Percentiles rank a stretch among this genome's conserved stretches.
Conservation (phyloP, 2,797 vertebrate species). For the Leucoraja ocellata region DNA sequence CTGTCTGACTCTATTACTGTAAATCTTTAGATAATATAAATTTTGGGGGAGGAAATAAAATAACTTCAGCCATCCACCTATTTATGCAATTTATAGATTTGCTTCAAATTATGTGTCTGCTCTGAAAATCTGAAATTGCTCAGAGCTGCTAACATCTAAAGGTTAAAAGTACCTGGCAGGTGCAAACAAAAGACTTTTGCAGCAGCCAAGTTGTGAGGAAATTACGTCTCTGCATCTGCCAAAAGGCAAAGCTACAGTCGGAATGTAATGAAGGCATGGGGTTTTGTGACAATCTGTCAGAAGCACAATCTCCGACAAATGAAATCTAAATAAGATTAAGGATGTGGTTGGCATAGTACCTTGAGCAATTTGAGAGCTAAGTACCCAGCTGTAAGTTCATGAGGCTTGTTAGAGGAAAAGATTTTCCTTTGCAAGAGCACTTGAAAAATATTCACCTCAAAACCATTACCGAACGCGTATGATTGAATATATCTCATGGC, state of each 20-base stretch:
- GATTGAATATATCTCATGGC: background rate
- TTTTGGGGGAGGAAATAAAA: background rate
- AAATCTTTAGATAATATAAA: background rate
- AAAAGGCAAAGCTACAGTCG: background rate
- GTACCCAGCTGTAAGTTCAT: constrained; percentile 1
- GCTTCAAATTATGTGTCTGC: background rate
- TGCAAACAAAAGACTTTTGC: background rate
- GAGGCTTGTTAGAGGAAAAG: background rate
- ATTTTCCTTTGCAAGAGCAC: background rate
- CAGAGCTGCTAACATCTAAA: background rate
- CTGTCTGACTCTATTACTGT: too few species aligned
- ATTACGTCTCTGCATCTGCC: background rate
- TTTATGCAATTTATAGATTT: background rate
- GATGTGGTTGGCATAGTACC: background rate
- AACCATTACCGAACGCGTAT: background rate
- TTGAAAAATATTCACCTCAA: background rate
- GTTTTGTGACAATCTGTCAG: constrained; percentile 16
- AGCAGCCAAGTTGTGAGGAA: background rate
- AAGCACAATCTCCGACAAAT: background rate
- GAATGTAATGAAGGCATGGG: constrained; percentile 10
- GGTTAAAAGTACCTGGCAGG: background rate
- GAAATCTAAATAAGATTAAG: constrained; percentile 2
- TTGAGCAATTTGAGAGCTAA: constrained; percentile 5
- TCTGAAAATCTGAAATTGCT: background rate
- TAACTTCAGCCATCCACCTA: background rate